Percentiles rank a stretch among this genome's conserved stretches.
phyloP scores from a whole-genome alignment of 2,113 vertebrate species.

The Odocoileus virginianus region DNA sequence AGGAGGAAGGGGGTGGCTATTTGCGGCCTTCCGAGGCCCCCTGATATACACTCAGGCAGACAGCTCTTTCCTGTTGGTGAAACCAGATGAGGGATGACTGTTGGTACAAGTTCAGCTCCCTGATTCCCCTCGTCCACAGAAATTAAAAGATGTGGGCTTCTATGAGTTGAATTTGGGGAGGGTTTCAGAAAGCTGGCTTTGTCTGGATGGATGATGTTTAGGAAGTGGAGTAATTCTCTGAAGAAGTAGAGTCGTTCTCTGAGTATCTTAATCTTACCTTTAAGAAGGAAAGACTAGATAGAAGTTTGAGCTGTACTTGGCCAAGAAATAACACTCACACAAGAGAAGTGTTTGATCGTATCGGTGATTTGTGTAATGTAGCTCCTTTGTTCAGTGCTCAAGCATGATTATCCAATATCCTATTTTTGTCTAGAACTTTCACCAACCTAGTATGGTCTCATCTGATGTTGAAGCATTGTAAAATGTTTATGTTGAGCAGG shows the following conservation, averaged over 20 bases:
- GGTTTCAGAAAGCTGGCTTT: background rate
- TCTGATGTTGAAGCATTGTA: background rate
- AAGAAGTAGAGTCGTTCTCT: background rate
- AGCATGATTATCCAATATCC: background rate
- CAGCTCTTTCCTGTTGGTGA: background rate
- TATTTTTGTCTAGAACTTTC: background rate
- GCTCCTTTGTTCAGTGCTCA: background rate
- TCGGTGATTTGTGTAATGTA: background rate
- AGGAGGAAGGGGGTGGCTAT: background rate
- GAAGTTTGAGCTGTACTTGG: background rate
- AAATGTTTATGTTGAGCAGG: background rate
- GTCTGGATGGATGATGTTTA: background rate
- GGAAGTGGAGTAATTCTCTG: background rate
- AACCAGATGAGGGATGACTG: background rate
- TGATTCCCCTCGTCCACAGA: background rate
- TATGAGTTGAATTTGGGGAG: background rate
- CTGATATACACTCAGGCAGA: background rate
- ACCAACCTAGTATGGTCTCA: background rate
- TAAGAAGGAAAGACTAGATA: background rate
- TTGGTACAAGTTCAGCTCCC: too few relatives aligned
- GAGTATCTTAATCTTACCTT: background rate
- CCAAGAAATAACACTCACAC: background rate
- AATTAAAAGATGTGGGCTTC: background rate
- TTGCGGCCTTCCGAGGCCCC: background rate
- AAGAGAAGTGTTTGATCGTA: background rate